Percentiles rank a stretch among this genome's conserved stretches.
These are phyloP conservation scores for Myoxocephalus aenaeus DNA, from an alignment of 2,797 vertebrate species.

Conservation along the genomic window DNA sequence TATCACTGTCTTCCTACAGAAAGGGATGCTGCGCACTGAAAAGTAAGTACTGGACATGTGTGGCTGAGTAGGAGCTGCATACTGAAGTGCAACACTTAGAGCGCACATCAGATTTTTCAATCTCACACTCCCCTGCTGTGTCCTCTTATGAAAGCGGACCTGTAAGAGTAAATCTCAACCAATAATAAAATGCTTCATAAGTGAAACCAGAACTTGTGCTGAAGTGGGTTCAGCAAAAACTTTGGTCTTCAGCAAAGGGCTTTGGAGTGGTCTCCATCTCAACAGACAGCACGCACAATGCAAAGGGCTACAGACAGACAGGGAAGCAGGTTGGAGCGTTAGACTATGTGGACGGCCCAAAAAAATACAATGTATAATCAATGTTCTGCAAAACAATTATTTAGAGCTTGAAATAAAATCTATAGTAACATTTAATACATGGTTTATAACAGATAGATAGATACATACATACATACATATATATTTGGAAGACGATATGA, in stretches of 20 bases:
- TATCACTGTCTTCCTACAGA: background rate
- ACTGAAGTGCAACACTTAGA: constrained; percentile 7
- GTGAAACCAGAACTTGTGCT: constrained; percentile 23
- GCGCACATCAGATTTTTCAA: constrained; percentile 1
- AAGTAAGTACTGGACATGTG: constrained; percentile 21
- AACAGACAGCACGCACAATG: constrained; percentile 40
- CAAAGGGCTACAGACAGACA: constrained; percentile 49
- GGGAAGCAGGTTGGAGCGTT: constrained; percentile 26
- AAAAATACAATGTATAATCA: background rate
- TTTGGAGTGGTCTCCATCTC: constrained; percentile 60
- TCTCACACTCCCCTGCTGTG: constrained; percentile 25
- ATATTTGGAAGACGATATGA: background rate
- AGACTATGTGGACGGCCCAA: background rate
- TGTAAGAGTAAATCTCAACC: constrained; percentile 29
- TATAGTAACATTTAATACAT: background rate
- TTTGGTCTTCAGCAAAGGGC: constrained; percentile 42
- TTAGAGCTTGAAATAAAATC: background rate
- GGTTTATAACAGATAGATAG: background rate
- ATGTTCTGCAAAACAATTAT: background rate
- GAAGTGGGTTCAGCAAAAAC: constrained; percentile 38
- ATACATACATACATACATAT: too few relatives aligned
- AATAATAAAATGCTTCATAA: constrained; percentile 22
- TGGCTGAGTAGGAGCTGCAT: constrained; percentile 9
- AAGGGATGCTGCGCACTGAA: background rate
- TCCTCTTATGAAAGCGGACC: constrained; percentile 39